Evolutionary conservation across 1,140 invertebrate genomes (phyloP), one percentile per base, ranked within the genome.

Genomic region (Bacillus rossius): DNA sequence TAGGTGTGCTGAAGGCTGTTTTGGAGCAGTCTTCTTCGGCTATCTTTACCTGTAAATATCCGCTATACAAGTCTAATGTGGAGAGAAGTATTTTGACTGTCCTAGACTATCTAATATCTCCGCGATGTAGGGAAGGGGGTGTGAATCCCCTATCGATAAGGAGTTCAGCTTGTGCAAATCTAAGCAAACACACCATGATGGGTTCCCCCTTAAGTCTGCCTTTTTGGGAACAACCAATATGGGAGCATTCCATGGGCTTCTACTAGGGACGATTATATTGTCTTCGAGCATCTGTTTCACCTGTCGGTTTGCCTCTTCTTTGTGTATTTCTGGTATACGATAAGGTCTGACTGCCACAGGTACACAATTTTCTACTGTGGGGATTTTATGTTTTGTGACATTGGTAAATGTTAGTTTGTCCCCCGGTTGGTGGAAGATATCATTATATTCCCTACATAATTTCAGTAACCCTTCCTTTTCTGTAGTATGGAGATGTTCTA

Each of bases 71-170:
- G 61, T 77, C 72, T 0, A 78, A 42, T 0, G 66, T 58, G 3
- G 66, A 3, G 65, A 61, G 50, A 77, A 75, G 38, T 62, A 70
- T 25, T 60, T 58, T 7, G 61, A 29, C 5, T 62, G 64, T 4
- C 52, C 57, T 13, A 79, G 37, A 8, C 38, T 54, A 48, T 70
- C 65, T n/a, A 80, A 60, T 13, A 63, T 66, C 8, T 72, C 68
- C 37, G 71, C 70, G 13, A 81, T 77, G n/a, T 73, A 68, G 2
- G 78, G 81, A 13, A 84, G 64, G 3, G 79, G 72, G 69, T n/a
- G 79, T 74, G 7, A 67, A 51, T 77, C 75, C 45, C 61, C 55
- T 8, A 53, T 63, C 0, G 73, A 77, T 1, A 72, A 51, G 0
- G 29, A 20, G 59, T 79, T 78, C 1, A 78, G 48, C 22, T 51